Evolutionary conservation across 2,797 vertebrate genomes (phyloP).

Genomic region (Silurus aristotelis): DNA sequence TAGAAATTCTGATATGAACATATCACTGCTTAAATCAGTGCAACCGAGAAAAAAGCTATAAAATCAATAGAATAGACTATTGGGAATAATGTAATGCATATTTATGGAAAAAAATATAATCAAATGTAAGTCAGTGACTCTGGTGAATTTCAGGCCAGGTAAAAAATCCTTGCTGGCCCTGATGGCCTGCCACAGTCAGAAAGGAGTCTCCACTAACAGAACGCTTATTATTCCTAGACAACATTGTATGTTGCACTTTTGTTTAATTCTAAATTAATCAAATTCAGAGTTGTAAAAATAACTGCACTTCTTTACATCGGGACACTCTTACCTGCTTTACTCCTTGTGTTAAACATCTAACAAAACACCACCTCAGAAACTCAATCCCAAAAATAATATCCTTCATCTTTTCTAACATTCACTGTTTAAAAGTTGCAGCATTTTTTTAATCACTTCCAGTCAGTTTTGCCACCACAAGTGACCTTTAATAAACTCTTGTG

Average conservation of each 20-base stretch:
- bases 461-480: neutral
- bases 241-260: neutral
- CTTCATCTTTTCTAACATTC: neutral
- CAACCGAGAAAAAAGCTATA: too few relatives aligned
- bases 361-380: neutral
- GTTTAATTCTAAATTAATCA: neutral
- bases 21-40: too few relatives aligned
- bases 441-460: neutral
- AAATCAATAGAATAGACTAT: too few relatives aligned
- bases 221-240: neutral
- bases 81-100: too few relatives aligned
- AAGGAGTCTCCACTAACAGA: neutral
- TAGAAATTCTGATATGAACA: too few relatives aligned
- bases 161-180: too few relatives aligned
- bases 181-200: too few relatives aligned
- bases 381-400: neutral
- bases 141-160: too few relatives aligned
- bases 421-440: neutral
- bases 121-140: too few relatives aligned
- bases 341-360: neutral
- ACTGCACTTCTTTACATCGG: neutral
- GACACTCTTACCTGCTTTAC: neutral
- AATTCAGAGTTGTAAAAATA: neutral
- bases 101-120: too few relatives aligned
- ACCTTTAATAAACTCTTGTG: conserved; percentile 10